Percentiles rank a stretch among this genome's conserved stretches.
phyloP scores from a whole-genome alignment of 2,888 invertebrate species.

The Cephonodes hylas region DNA sequence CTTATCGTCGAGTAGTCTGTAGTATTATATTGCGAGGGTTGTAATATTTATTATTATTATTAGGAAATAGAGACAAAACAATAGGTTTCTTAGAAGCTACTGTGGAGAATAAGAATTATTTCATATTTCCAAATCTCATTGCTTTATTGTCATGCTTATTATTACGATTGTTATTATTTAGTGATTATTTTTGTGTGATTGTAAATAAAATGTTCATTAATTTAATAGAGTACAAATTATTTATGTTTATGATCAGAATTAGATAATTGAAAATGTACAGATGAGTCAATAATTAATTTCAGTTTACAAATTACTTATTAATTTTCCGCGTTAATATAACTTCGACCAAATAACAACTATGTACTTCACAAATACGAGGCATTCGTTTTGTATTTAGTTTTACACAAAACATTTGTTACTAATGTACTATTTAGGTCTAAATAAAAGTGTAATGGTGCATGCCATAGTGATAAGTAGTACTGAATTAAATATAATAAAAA shows the following conservation, averaged over 20 bases:
- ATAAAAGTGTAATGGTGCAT: constrained; percentile 68
- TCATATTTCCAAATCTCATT: constrained; percentile 45
- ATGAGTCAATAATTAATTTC: constrained; percentile 7
- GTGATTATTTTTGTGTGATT: constrained; percentile 51
- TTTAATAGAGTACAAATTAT: constrained; percentile 78
- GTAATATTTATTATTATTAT: constrained; percentile 55
- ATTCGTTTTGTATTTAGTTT: constrained; percentile 8
- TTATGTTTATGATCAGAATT: constrained; percentile 58
- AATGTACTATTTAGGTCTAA: constrained; percentile 27
- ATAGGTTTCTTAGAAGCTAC: constrained; percentile 59
- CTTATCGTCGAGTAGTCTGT: constrained; percentile 53
- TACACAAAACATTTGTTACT: constrained; percentile 25
- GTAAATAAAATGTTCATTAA: constrained; percentile 72
- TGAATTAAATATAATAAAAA: constrained; percentile 33
- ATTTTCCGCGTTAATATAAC: constrained; percentile 11
- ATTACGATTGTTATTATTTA: constrained; percentile 44
- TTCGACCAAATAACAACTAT: constrained; percentile 8
- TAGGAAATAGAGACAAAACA: constrained; percentile 63
- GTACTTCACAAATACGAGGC: constrained; percentile 11
- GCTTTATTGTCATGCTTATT: constrained; percentile 43
- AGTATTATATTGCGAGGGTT: constrained; percentile 60
- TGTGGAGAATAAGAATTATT: constrained; percentile 41
- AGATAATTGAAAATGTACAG: constrained; percentile 46
- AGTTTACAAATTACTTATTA: constrained; percentile 23
- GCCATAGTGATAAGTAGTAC: constrained; percentile 70